A percentile compares a stretch with the other conserved stretches of the same genome.
phyloP scores from a whole-genome alignment of 2,113 vertebrate species.

The Genyomyrus donnyi region DNA sequence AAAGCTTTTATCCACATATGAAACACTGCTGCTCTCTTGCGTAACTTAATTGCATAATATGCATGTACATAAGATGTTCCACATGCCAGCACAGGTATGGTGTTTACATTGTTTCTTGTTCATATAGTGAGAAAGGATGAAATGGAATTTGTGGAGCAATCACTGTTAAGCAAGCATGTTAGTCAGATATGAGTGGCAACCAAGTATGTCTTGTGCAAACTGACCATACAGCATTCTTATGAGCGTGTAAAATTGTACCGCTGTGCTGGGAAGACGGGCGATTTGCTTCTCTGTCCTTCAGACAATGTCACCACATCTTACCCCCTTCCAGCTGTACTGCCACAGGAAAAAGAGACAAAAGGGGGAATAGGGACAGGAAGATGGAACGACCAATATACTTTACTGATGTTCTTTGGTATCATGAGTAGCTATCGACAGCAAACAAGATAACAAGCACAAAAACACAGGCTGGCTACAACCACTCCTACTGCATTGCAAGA shows the following conservation, averaged over 20 bases:
- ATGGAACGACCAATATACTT: not conserved
- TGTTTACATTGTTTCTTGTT: not conserved
- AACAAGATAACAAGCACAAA: not conserved
- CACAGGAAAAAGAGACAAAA: not conserved
- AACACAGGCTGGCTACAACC: not conserved
- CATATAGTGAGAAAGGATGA: not conserved
- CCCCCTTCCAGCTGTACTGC: not conserved
- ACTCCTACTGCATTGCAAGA: not conserved
- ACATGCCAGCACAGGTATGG: not conserved
- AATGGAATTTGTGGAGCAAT: not conserved
- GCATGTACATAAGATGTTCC: not conserved
- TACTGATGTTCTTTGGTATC: not conserved
- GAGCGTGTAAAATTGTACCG: not conserved
- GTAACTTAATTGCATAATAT: not conserved
- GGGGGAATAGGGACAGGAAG: not conserved
- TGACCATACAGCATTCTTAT: not conserved
- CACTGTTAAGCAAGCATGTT: not conserved
- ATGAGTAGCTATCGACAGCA: not conserved
- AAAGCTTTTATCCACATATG: not conserved
- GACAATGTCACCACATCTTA: not conserved
- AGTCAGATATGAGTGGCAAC: not conserved
- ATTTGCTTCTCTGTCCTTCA: not conserved
- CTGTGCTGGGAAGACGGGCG: not conserved
- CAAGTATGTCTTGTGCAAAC: not conserved
- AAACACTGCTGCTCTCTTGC: not conserved